Percentiles rank a stretch among this genome's conserved stretches.
Evolutionary conservation across 2,113 vertebrate genomes (phyloP).

Genomic region (Bufo bufo): DNA sequence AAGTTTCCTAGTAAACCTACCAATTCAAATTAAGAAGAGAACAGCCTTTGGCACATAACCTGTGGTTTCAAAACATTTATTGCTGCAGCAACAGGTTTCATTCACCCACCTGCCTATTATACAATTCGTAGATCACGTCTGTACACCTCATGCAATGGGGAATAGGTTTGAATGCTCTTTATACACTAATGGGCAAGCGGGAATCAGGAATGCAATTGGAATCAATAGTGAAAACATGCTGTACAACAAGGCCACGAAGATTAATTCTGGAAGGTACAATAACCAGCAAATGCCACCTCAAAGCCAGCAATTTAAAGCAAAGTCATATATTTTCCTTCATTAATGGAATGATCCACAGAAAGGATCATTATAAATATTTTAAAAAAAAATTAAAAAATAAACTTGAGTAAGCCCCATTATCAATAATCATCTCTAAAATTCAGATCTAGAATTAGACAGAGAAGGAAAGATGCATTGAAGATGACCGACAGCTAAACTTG

Average conservation of each 20-base stretch:
- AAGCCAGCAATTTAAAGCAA: not conserved
- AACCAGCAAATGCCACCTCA: not conserved
- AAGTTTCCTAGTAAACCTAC: not conserved
- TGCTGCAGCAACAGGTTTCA: not conserved
- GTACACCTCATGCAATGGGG: not conserved
- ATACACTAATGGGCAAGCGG: not conserved
- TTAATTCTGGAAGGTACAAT: not conserved
- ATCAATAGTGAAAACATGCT: not conserved
- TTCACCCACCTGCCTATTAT: not conserved
- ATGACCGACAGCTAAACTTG: not conserved
- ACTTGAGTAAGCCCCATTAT: not conserved
- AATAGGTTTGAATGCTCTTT: not conserved
- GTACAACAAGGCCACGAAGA: not conserved
- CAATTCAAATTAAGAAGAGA: not conserved
- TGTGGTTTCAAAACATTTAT: not conserved
- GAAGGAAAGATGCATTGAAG: not conserved
- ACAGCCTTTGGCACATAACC: conserved; percentile 32
- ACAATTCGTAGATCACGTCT: not conserved
- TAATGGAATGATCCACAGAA: not conserved
- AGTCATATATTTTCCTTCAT: not conserved
- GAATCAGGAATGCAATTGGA: not conserved
- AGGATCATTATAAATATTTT: not conserved
- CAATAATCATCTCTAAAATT: not conserved
- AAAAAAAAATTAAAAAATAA: not conserved
- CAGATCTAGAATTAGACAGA: not conserved